These are phyloP conservation scores for Eufriesea mexicana DNA, from an alignment of 1,140 invertebrate genomes.

Conservation along the genomic window DNA sequence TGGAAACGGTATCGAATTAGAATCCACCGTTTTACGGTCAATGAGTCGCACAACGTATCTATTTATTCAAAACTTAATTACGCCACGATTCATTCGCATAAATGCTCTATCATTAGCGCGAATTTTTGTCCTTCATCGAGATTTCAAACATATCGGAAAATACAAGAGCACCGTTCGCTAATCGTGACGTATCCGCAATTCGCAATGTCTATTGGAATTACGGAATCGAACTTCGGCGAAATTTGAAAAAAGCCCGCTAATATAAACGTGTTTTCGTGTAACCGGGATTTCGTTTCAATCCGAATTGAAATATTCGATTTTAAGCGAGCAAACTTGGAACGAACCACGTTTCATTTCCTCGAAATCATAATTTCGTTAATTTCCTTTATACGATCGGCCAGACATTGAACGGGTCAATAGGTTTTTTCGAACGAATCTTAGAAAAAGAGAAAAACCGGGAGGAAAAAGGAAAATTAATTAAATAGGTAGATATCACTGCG, in stretches of 20 bases:
- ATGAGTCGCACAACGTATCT: too few relatives aligned
- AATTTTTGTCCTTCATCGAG: neutral
- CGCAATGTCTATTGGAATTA: neutral
- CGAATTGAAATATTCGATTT: neutral
- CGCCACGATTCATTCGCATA: neutral
- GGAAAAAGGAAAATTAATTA: conserved; percentile 45
- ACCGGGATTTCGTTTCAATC: neutral
- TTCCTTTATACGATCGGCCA: neutral
- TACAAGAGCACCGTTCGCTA: neutral
- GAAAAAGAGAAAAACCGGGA: too few relatives aligned
- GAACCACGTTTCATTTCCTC: neutral
- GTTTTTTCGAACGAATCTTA: too few relatives aligned
- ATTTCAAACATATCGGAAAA: neutral
- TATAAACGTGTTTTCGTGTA: neutral
- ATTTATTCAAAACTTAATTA: neutral
- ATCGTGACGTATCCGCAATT: neutral
- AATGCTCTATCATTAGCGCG: neutral
- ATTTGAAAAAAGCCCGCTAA: neutral
- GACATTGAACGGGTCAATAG: neutral
- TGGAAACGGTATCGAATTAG: too few relatives aligned
- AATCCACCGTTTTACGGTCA: too few relatives aligned
- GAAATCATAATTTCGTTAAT: neutral
- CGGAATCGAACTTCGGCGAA: neutral
- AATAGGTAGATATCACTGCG: conserved; percentile 10
- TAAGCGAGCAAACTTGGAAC: neutral